phyloP scores from a whole-genome alignment of 2,113 vertebrate genomes.

The Colius striatus region DNA sequence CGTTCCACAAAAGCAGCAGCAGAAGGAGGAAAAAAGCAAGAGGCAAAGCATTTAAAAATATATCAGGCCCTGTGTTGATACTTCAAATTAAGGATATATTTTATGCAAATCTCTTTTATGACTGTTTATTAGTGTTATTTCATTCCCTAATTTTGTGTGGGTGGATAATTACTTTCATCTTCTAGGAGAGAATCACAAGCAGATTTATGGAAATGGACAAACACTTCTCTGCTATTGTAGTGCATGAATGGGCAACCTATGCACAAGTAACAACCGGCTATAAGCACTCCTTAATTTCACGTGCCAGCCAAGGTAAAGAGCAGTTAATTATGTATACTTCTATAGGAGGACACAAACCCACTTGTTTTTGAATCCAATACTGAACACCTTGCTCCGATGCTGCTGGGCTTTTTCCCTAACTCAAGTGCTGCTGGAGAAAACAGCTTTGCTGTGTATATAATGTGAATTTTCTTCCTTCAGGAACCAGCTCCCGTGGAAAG shows the following conservation, averaged over 20 bases:
- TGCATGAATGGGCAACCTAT: background rate
- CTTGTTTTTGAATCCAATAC: background rate
- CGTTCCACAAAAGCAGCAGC: background rate
- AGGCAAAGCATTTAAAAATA: background rate
- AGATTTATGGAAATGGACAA: background rate
- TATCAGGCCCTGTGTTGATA: background rate
- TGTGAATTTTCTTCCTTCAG: background rate
- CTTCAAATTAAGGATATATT: background rate
- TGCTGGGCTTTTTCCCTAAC: background rate
- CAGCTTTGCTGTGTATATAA: background rate
- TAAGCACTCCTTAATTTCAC: background rate
- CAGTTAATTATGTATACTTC: background rate
- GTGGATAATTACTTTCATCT: conserved; percentile 3
- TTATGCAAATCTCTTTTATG: background rate
- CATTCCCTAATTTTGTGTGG: conserved; percentile 9
- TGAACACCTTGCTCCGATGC: background rate
- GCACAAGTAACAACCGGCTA: background rate
- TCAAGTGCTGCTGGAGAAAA: background rate
- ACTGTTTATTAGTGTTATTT: conserved; percentile 7
- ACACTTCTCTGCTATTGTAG: background rate
- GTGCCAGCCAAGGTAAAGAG: background rate
- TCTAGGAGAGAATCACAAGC: background rate
- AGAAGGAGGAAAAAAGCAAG: background rate
- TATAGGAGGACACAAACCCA: background rate
- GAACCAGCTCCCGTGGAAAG: background rate